A percentile compares a stretch with the other conserved stretches of the same genome.
Evolutionary conservation across 2,888 invertebrate genomes (phyloP).

Genomic region (Eupeodes latifasciatus): DNA sequence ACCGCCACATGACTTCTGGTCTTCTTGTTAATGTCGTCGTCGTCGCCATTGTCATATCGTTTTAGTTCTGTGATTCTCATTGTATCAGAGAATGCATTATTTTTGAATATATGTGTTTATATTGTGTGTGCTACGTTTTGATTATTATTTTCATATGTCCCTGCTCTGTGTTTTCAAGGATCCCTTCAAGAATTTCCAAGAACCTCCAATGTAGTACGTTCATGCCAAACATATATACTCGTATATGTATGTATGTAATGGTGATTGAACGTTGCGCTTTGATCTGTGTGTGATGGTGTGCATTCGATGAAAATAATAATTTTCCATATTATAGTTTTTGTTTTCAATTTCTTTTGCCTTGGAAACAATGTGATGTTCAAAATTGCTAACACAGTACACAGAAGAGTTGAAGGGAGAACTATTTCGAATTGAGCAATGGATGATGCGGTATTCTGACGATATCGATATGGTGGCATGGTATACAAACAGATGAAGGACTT

Average conservation of each 20-base stretch:
- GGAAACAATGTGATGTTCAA: constrained; percentile 7
- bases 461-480: not conserved
- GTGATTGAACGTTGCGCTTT: not conserved
- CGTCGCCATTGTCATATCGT: too few relatives aligned
- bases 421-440: not conserved
- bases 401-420: not conserved
- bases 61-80: not conserved
- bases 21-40: constrained; percentile 9
- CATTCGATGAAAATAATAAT: constrained; percentile 41
- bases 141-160: not conserved
- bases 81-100: not conserved
- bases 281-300: not conserved
- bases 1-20: constrained; percentile 21
- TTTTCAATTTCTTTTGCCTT: constrained; percentile 42
- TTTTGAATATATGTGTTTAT: not conserved
- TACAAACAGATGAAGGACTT: not conserved
- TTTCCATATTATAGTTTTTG: constrained; percentile 33
- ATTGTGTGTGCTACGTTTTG: constrained; percentile 4
- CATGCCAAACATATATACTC: too few relatives aligned
- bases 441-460: not conserved
- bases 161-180: constrained; percentile 28
- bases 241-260: not conserved
- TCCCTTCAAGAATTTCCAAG: not conserved
- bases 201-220: not conserved
- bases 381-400: not conserved